phyloP scores from a whole-genome alignment of 2,113 vertebrate genomes.

The Charadrius vociferus region DNA sequence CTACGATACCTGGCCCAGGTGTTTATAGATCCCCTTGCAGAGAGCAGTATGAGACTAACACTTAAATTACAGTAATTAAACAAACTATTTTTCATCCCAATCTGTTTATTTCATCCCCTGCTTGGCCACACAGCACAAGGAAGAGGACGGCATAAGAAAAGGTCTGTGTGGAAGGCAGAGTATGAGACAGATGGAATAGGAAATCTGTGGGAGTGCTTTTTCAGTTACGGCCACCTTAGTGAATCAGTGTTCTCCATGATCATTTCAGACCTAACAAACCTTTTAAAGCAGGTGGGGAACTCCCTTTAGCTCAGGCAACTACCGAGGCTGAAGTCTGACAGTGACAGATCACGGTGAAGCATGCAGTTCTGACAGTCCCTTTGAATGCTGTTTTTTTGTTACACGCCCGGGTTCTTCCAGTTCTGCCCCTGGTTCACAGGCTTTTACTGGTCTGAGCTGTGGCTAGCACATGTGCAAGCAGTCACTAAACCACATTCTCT shows the following conservation, averaged over 20 bases:
- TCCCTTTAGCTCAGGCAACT: background rate
- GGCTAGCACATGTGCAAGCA: background rate
- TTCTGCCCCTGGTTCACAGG: background rate
- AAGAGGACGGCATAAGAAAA: background rate
- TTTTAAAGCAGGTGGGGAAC: background rate
- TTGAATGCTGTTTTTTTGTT: background rate
- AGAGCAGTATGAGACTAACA: background rate
- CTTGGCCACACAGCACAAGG: background rate
- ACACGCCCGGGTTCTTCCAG: background rate
- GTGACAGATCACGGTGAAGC: background rate
- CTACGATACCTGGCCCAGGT: background rate
- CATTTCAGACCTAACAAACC: background rate
- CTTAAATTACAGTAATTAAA: background rate
- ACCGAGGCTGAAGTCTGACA: background rate
- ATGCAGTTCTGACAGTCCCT: background rate
- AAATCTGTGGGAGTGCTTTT: background rate
- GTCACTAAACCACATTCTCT: background rate
- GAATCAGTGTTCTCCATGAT: background rate
- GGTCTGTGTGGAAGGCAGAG: background rate
- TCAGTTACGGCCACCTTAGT: background rate
- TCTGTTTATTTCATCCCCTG: background rate
- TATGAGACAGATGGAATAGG: background rate
- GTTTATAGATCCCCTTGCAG: background rate
- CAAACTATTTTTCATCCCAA: background rate
- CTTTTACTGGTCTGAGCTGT: background rate